Evolutionary conservation across 2,888 invertebrate genomes (phyloP).

Genomic region (Cheilosia variabilis): DNA sequence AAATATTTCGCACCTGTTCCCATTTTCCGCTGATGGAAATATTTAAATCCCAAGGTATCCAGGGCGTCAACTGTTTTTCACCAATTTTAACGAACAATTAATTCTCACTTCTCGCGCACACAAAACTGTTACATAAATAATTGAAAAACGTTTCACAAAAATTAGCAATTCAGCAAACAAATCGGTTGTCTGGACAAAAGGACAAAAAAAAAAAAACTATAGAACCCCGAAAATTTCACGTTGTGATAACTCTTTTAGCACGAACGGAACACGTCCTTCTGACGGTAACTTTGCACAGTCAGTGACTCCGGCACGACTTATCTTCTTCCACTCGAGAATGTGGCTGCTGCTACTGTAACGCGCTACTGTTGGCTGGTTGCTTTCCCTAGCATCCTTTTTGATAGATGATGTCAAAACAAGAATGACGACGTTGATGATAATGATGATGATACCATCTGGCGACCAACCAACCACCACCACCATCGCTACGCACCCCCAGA

Average conservation of each 20-base stretch:
- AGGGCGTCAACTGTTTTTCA: constrained; percentile 78
- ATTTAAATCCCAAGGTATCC: constrained; percentile 84
- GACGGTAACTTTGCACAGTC: constrained; percentile 74
- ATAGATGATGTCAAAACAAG: constrained; percentile 74
- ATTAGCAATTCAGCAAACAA: background rate
- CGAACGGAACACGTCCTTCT: constrained; percentile 62
- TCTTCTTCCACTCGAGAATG: constrained; percentile 69
- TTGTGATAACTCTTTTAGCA: background rate
- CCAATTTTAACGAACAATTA: constrained; percentile 16
- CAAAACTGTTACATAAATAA: constrained; percentile 34
- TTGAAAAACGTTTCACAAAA: constrained; percentile 4
- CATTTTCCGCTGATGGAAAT: constrained; percentile 84
- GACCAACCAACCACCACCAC: constrained; percentile 42
- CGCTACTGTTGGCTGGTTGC: constrained; percentile 72
- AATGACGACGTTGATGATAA: constrained; percentile 65
- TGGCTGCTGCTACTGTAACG: constrained; percentile 38
- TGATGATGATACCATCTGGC: constrained; percentile 69
- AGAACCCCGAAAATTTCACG: background rate
- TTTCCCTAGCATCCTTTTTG: constrained; percentile 70
- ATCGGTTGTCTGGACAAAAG: no score
- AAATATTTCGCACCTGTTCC: constrained; percentile 81
- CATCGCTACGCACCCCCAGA: constrained; percentile 27
- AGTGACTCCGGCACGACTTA: constrained; percentile 75
- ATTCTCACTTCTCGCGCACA: background rate
- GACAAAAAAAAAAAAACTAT: background rate